Conservation (phyloP, 2,888 invertebrate genomes). For the Aethes cnicana region DNA sequence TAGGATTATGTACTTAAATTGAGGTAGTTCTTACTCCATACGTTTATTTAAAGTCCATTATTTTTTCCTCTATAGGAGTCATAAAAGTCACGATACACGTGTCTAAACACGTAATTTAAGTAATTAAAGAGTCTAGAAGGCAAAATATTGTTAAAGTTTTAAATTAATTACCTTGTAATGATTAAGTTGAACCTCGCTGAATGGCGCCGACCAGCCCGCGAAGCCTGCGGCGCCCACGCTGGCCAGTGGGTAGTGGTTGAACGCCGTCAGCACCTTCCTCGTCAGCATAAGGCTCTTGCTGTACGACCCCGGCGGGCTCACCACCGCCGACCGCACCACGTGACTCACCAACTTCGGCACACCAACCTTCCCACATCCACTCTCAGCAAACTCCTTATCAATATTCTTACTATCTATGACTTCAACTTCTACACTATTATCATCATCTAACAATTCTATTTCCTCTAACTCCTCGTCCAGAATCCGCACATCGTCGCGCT, state of each 20-base stretch:
- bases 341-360: slow-evolving; percentile 74
- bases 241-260: slow-evolving; percentile 88
- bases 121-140: not conserved
- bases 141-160: not conserved
- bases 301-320: slow-evolving; percentile 85
- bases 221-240: slow-evolving; percentile 80
- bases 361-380: slow-evolving; percentile 54
- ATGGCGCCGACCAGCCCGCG: slow-evolving; percentile 81
- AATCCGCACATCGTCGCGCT: slow-evolving; percentile 72
- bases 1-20: too few relatives aligned
- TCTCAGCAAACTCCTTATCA: slow-evolving; percentile 41
- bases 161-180: slow-evolving; percentile 81
- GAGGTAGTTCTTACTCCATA: too few relatives aligned
- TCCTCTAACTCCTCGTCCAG: slow-evolving; percentile 48
- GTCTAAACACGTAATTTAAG: too few relatives aligned
- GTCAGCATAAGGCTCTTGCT: slow-evolving; percentile 88
- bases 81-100: too few relatives aligned
- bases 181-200: slow-evolving; percentile 84
- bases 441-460: slow-evolving; percentile 58
- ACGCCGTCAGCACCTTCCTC: slow-evolving; percentile 85
- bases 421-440: slow-evolving; percentile 50
- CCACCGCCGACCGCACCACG: slow-evolving; percentile 77
- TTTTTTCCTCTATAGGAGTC: too few relatives aligned
- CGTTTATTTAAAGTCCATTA: too few relatives aligned
- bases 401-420: slow-evolving; percentile 51